Percentiles rank a stretch among this genome's conserved stretches.
phyloP scores from a whole-genome alignment of 2,797 vertebrate species.

The Intellagama lesueurii region DNA sequence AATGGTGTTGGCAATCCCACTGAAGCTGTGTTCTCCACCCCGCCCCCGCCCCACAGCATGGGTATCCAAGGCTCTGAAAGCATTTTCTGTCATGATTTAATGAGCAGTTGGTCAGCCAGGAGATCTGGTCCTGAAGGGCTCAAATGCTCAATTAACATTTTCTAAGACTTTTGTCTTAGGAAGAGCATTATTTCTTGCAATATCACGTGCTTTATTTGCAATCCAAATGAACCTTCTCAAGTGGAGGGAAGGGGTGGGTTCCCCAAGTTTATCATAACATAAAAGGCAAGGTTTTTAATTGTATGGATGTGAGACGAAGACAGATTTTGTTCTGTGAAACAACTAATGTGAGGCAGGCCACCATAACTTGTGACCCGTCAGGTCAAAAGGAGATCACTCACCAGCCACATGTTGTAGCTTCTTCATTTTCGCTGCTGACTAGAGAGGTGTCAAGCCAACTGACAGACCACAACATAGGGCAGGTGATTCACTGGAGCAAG shows the following conservation, averaged over 20 bases:
- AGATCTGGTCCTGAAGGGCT: slow-evolving; percentile 48
- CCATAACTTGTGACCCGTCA: background rate
- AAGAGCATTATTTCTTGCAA: background rate
- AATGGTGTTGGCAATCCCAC: slow-evolving; percentile 55
- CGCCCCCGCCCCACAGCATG: background rate
- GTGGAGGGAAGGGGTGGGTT: background rate
- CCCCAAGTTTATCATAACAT: background rate
- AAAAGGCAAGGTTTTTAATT: background rate
- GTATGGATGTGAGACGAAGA: background rate
- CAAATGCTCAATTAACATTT: slow-evolving; percentile 61
- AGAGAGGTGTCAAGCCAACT: background rate
- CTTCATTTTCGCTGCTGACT: background rate
- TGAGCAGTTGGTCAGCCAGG: slow-evolving; percentile 41
- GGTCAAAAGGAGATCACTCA: background rate
- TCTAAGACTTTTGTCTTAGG: slow-evolving; percentile 31
- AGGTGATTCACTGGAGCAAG: background rate
- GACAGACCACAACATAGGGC: background rate
- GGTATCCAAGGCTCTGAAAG: slow-evolving; percentile 62
- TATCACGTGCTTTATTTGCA: background rate
- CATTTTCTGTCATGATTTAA: slow-evolving; percentile 61
- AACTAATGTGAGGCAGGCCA: background rate
- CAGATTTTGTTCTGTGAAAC: background rate
- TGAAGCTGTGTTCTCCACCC: background rate
- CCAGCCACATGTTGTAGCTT: background rate
- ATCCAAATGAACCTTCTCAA: background rate